Base-by-base conservation (phyloP, 2,113 vertebrate species). In the Protomyctophum bolini region DNA sequence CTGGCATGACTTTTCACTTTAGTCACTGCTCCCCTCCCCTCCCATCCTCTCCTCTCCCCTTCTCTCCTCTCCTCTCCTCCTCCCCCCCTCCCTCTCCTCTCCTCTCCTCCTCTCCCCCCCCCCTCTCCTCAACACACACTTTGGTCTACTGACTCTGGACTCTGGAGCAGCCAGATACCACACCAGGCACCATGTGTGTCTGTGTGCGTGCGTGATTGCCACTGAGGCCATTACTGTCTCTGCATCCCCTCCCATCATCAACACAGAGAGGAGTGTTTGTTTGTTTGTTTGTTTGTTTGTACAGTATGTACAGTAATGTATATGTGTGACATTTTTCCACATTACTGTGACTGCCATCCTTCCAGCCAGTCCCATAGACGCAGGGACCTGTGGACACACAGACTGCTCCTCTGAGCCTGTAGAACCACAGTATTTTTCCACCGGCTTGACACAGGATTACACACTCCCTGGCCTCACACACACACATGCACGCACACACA, bases 1-100 rank as follows among this genome's bases (percentile, higher is more conserved):
- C 90, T 94, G 93, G 94, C 94, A 93, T 95, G 95, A 92, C 94
- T 96, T 96, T 95, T 94, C 93, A 95, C 94, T 96, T 95, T 92
- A 93, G 86, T 72, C 76, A 72, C 75, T 80, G 72, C 81, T 75
- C 89, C 87, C 63, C 73, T 50, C 0, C 63, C 67, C 63, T 12
- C 45, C 29, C 6, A 33, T 11, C 58, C 12, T 11, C 29, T 33
- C 29, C 6, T 6, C 58, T 7, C 58, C 5, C 7, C 29, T 21
- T 6, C 12, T 4, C 58, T 10, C 50, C 1, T 2, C 33, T 41
- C 33, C 52, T 4, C 52, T 10, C 21, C 56, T 28, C 57, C 10
- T 10, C 54, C 29, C 45, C 14, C 59, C 10, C 11, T 11, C 33
- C 10, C 14, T 45, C 14, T n/a, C 5, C 12, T n/a, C 7, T 10